phyloP scores from a whole-genome alignment of 2,888 invertebrate genomes.

The Tyria jacobaeae region DNA sequence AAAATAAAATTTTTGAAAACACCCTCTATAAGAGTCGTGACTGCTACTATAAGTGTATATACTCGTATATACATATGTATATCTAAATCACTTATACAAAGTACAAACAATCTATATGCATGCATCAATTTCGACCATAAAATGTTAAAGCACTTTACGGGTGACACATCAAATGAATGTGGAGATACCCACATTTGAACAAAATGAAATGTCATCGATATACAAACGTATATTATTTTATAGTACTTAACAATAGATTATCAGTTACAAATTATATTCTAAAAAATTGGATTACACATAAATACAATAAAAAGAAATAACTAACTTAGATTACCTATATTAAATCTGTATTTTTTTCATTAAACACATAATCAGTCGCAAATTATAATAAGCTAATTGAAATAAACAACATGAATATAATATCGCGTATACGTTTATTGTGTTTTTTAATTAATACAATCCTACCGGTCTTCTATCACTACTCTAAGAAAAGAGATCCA shows the following conservation, averaged over 20 bases:
- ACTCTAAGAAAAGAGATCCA: too few species aligned
- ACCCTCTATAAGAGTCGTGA: not conserved
- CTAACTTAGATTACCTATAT: not conserved
- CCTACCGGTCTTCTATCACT: too few species aligned
- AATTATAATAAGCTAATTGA: not conserved
- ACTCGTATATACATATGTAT: not conserved
- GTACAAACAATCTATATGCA: not conserved
- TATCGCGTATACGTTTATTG: not conserved
- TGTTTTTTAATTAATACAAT: too few species aligned
- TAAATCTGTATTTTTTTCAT: not conserved
- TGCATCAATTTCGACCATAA: not conserved
- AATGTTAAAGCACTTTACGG: not conserved
- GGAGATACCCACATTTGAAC: too few species aligned
- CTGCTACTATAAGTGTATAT: not conserved
- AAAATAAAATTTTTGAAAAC: too few species aligned
- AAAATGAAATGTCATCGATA: too few species aligned
- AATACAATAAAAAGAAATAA: too few species aligned
- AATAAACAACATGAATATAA: not conserved
- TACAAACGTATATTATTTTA: too few species aligned
- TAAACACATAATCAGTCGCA: constrained; percentile 6
- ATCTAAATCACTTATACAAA: not conserved
- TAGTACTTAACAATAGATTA: too few species aligned
- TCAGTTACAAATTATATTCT: too few species aligned
- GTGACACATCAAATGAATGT: too few species aligned
- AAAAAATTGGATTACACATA: too few species aligned